A percentile compares a stretch with the other conserved stretches of the same genome.
Conservation (phyloP, 2,888 invertebrate genomes). For the Acrobasis suavella region DNA sequence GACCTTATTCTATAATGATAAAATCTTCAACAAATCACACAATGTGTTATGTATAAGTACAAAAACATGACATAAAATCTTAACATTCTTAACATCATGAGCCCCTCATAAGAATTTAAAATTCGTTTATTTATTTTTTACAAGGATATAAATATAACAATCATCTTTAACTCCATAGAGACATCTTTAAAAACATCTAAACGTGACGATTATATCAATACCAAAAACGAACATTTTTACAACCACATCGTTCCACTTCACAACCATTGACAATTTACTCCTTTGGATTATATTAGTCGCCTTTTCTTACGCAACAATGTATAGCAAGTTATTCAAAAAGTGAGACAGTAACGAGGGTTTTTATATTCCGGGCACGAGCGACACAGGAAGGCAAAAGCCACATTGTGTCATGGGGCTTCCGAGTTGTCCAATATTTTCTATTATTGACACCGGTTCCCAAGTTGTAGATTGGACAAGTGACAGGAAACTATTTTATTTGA, state of each 20-base stretch:
- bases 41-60: no score
- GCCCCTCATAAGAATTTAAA: neutral
- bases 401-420: conserved; percentile 69
- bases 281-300: neutral
- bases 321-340: conserved; percentile 5
- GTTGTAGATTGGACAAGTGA: conserved; percentile 24
- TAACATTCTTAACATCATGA: neutral
- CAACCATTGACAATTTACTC: conserved; percentile 2
- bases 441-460: conserved; percentile 50
- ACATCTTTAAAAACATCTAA: neutral
- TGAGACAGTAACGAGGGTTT: conserved; percentile 52
- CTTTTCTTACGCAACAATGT: neutral
- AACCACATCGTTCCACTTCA: conserved; percentile 33
- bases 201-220: conserved; percentile 12
- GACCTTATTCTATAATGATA: no score
- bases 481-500: conserved; percentile 19
- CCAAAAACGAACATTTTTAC: conserved; percentile 48
- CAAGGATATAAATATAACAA: conserved; percentile 9
- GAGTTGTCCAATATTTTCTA: conserved; percentile 68
- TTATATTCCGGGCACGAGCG: conserved; percentile 61
- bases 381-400: conserved; percentile 70
- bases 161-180: conserved; percentile 4
- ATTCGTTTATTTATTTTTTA: neutral
- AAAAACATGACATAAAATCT: no score
- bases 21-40: no score